Evolutionary conservation across 2,113 vertebrate genomes (phyloP).

Genomic region (Patagioenas fasciata): DNA sequence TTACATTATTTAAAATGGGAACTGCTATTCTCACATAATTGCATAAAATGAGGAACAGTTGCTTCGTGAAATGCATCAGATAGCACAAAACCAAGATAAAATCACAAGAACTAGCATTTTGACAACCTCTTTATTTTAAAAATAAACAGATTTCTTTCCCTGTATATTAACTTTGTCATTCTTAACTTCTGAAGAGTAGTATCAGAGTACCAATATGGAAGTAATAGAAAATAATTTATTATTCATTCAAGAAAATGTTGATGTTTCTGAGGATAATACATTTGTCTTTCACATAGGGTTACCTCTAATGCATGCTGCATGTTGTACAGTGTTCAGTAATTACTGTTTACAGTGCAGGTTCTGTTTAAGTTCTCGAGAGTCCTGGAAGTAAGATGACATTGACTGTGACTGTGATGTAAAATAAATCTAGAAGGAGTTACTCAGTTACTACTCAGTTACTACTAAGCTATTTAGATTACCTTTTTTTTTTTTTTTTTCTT

Average conservation of each 20-base stretch:
- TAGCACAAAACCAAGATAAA: conserved; percentile 21
- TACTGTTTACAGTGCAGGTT: neutral
- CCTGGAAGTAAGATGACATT: neutral
- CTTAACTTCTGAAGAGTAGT: neutral
- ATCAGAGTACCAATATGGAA: neutral
- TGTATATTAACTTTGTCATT: neutral
- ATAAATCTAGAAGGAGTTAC: neutral
- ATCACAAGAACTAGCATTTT: neutral
- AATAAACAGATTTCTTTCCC: neutral
- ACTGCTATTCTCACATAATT: neutral
- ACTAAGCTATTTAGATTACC: neutral
- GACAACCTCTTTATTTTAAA: neutral
- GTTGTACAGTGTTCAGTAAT: neutral
- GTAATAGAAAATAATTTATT: neutral
- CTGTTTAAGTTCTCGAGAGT: neutral
- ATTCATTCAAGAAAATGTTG: neutral
- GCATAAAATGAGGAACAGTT: conserved; percentile 22
- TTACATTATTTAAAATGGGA: neutral
- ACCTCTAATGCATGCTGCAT: neutral
- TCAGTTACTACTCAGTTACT: neutral
- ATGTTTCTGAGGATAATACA: neutral
- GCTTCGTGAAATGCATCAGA: neutral
- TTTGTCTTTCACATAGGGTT: neutral
- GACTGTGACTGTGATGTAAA: neutral
- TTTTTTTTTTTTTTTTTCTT: neutral